Base-by-base conservation (phyloP, 2,888 invertebrate genomes). In the Cataglyphis albicans region DNA sequence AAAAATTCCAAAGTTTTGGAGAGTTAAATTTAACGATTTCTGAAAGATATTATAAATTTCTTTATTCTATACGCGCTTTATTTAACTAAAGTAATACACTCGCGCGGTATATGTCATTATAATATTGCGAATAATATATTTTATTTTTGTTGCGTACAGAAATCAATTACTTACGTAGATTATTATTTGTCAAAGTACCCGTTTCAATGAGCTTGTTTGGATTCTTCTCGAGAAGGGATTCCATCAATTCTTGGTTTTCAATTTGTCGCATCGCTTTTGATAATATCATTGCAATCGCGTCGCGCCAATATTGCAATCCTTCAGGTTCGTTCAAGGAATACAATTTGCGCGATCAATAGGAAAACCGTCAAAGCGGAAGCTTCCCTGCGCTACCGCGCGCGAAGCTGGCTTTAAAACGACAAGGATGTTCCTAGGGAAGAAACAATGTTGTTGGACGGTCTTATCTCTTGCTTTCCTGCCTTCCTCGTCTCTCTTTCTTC, bases 231-330 rank as follows among this genome's bases (percentile, higher is more conserved):
- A 29, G 12, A 18, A 0, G 25, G 48, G 52, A 65, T 83, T 82
- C 29, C 52, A 35, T 32, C 9, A 15, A 18, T 15, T 64, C 68
- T 81, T 21, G 55, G 52, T 72, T 64, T 72, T 57, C 64, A 64
- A 73, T 72, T 76, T 65, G 55, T 29, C 78, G 75, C 82, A 35
- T 65, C 65, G 48, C 61, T 48, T 15, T 68, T 44, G 48, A 81
- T 81, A 81, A 68, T 82, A 81, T 82, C 81, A 82, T 82, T 68
- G 67, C 67, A 72, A 80, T 59, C 73, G 73, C 21, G 78, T 80
- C 78, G 78, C 73, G 78, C 78, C 78, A 80, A 72, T 80, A 72
- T 80, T 80, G 78, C 78, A 72, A 59, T 80, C 82, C 63, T 35
- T 70, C 52, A 41, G 29, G 55, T 72, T 83, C 41, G 41, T 44